A percentile compares a stretch with the other conserved stretches of the same genome.
phyloP scores from a whole-genome alignment of 2,797 vertebrate species.

The Microctenopoma lineatum region DNA sequence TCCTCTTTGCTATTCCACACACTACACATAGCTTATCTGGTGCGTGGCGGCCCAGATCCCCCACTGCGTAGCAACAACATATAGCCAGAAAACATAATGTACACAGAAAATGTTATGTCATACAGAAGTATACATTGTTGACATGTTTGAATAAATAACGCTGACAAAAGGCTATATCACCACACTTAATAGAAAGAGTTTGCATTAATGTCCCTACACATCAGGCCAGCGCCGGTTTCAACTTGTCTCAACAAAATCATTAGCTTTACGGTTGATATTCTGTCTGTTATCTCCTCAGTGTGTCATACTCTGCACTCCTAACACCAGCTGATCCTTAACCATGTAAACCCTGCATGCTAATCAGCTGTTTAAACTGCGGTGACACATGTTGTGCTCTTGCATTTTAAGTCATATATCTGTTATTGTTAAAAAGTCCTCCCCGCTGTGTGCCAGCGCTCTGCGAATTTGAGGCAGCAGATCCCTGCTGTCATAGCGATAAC shows the following conservation, averaged over 20 bases:
- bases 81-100: not conserved
- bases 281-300: slow-evolving; percentile 56
- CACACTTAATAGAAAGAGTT: slow-evolving; percentile 1
- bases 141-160: too few relatives aligned
- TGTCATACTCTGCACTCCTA: slow-evolving; percentile 49
- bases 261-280: slow-evolving; percentile 37
- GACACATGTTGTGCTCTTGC: slow-evolving; percentile 37
- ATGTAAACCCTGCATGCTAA: slow-evolving; percentile 43
- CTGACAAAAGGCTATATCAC: not conserved
- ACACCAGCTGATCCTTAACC: slow-evolving; percentile 51
- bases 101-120: not conserved
- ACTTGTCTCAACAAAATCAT: slow-evolving; percentile 21
- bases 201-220: not conserved
- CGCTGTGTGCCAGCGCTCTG: slow-evolving; percentile 9
- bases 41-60: not conserved
- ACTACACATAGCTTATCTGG: too few relatives aligned
- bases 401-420: slow-evolving; percentile 44
- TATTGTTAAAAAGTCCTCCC: slow-evolving; percentile 32
- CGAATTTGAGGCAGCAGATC: slow-evolving; percentile 26
- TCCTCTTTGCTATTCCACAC: not conserved
- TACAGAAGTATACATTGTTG: not conserved
- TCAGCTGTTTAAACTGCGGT: slow-evolving; percentile 41
- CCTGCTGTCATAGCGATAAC: slow-evolving; percentile 49
- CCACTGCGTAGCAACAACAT: not conserved
- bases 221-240: not conserved